These are phyloP conservation scores for Rambutsinella grinnellia DNA, from an alignment of 2,888 invertebrate genomes.

Conservation along the genomic window DNA sequence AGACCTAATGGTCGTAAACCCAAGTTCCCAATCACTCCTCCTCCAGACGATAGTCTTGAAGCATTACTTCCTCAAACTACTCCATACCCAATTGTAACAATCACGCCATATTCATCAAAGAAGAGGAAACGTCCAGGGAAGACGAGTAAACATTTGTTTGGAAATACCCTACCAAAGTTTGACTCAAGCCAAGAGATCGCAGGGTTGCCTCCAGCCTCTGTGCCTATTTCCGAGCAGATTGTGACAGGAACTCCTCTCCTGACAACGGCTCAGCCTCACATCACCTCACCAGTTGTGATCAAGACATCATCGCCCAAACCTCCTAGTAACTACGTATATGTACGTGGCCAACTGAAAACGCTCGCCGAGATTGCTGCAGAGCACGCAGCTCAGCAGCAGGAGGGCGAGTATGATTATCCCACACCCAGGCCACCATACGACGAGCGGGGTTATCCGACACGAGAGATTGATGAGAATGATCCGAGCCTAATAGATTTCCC, in stretches of 20 bases:
- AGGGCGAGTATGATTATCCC: constrained; percentile 47
- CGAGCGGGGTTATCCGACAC: constrained; percentile 63
- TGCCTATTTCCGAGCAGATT: constrained; percentile 36
- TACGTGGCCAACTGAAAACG: constrained; percentile 64
- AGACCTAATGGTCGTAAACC: constrained; percentile 65
- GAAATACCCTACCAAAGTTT: constrained; percentile 35
- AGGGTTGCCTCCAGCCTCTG: constrained; percentile 25
- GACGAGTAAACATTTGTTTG: constrained; percentile 51
- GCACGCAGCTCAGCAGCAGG: constrained; percentile 48
- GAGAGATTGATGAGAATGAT: constrained; percentile 59
- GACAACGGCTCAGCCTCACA: constrained; percentile 35
- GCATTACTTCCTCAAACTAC: constrained; percentile 56
- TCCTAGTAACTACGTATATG: constrained; percentile 63
- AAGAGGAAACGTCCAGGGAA: constrained; percentile 61
- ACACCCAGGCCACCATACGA: constrained; percentile 64
- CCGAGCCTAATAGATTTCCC: constrained; percentile 36
- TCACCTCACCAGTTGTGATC: constrained; percentile 34
- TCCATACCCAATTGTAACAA: constrained; percentile 32
- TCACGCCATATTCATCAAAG: constrained; percentile 50
- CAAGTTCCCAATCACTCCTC: constrained; percentile 65
- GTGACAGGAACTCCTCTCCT: constrained; percentile 36
- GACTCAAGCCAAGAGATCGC: constrained; percentile 52
- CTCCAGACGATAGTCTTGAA: constrained; percentile 63
- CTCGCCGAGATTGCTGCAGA: constrained; percentile 63
- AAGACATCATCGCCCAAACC: constrained; percentile 62